These are phyloP conservation scores for Tryphoninae sp. DNA, from an alignment of 2,888 invertebrate genomes.

Conservation along the genomic window DNA sequence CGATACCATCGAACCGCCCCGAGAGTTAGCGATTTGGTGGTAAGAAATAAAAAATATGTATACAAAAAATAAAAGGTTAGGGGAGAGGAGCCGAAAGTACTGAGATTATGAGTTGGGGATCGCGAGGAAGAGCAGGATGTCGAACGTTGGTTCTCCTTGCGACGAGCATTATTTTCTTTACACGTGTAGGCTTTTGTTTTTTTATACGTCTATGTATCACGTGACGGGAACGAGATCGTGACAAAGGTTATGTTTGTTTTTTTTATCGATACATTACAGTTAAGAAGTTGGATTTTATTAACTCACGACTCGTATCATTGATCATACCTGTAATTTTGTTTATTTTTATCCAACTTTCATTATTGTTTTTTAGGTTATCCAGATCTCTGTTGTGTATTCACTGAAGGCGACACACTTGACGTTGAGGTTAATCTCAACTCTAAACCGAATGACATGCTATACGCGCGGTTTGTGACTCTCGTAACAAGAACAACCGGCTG, in stretches of 20 bases:
- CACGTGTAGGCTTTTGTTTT: constrained; percentile 43
- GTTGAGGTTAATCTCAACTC: constrained; percentile 46
- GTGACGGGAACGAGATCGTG: neutral
- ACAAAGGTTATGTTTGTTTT: neutral
- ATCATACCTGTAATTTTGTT: constrained; percentile 3
- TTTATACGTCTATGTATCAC: constrained; percentile 25
- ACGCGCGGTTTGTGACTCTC: constrained; percentile 56
- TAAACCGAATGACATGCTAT: constrained; percentile 61
- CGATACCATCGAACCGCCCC: constrained; percentile 57
- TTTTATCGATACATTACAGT: neutral
- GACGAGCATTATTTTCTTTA: constrained; percentile 34
- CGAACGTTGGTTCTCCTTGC: too few relatives aligned
- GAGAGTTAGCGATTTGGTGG: constrained; percentile 53
- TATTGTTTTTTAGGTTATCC: neutral
- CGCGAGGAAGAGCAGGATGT: neutral
- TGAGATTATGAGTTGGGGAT: constrained; percentile 42
- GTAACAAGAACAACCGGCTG: constrained; percentile 58
- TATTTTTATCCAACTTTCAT: neutral
- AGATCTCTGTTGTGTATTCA: too few relatives aligned
- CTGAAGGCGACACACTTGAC: constrained; percentile 50
- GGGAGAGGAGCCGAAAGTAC: constrained; percentile 42
- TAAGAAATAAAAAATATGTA: constrained; percentile 7
- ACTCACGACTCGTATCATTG: neutral
- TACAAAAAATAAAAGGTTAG: constrained; percentile 21
- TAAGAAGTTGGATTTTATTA: neutral